These are phyloP conservation scores for Poecile montanus DNA, from an alignment of 2,797 vertebrate species.

Conservation along the genomic window DNA sequence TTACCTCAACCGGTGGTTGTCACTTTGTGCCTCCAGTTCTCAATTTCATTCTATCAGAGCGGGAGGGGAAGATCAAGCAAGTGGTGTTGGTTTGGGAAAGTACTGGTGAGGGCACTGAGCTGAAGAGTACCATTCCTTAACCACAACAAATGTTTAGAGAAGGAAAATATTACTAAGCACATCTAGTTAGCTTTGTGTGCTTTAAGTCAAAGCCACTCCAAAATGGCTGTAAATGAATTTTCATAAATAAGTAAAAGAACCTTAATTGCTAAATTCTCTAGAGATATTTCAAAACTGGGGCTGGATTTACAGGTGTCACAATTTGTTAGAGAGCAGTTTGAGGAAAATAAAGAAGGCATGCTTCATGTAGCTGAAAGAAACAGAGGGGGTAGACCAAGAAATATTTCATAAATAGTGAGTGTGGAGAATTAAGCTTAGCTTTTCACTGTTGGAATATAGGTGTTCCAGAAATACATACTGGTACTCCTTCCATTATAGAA, in stretches of 20 bases:
- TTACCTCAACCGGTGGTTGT: background rate
- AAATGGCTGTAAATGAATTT: background rate
- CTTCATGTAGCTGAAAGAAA: background rate
- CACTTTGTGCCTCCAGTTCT: background rate
- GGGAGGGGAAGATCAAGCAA: background rate
- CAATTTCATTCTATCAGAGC: background rate
- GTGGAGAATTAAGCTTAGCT: background rate
- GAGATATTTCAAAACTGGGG: background rate
- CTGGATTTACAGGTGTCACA: background rate
- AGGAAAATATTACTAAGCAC: background rate
- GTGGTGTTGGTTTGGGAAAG: background rate
- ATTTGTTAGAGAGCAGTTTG: background rate
- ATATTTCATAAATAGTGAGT: background rate
- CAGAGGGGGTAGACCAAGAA: background rate
- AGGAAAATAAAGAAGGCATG: background rate
- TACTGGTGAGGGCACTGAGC: background rate
- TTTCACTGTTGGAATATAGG: background rate
- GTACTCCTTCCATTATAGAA: background rate
- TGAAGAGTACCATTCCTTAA: background rate
- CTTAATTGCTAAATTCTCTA: background rate
- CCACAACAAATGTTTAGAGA: background rate
- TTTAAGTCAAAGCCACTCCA: background rate
- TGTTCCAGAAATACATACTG: background rate
- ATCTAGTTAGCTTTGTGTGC: background rate
- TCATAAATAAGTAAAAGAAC: background rate